These are phyloP conservation scores for Eidolon helvum DNA, from an alignment of 2,113 vertebrate species.

Conservation along the genomic window DNA sequence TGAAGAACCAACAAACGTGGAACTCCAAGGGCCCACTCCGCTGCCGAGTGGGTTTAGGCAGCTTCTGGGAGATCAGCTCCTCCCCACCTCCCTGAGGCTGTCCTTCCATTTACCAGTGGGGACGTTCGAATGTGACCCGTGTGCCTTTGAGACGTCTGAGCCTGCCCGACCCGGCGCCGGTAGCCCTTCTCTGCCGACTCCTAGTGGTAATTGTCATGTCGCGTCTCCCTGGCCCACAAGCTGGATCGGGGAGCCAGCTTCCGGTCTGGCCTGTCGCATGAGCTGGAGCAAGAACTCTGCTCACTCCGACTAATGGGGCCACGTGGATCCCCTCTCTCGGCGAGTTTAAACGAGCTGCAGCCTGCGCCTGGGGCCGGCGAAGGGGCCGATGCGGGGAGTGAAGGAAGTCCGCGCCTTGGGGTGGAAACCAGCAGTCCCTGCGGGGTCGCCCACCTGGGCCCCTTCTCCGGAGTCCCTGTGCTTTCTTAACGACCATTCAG, in stretches of 20 bases:
- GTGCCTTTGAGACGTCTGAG: not conserved
- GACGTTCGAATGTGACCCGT: not conserved
- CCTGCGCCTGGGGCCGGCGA: not conserved
- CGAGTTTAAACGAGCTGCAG: not conserved
- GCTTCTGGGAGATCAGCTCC: not conserved
- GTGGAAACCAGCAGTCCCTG: fast-evolving
- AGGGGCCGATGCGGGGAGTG: not conserved
- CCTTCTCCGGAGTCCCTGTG: not conserved
- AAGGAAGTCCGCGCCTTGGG: not conserved
- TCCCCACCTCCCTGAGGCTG: fast-evolving
- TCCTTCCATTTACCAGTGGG: not conserved
- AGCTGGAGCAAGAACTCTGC: not conserved
- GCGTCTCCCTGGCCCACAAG: not conserved
- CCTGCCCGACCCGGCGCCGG: not conserved
- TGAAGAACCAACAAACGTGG: not conserved
- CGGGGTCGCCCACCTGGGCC: not conserved
- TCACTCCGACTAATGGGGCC: fast-evolving
- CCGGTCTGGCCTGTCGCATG: not conserved
- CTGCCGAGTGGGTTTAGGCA: not conserved
- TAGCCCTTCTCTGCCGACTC: not conserved
- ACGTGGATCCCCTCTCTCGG: not conserved
- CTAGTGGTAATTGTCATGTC: fast-evolving
- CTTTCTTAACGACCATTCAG: not conserved
- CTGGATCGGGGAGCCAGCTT: not conserved
- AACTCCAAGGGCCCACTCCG: not conserved